Evolutionary conservation across 2,888 invertebrate species (phyloP), one percentile per base, ranked within the genome.

Genomic region (Proisotoma minuta): DNA sequence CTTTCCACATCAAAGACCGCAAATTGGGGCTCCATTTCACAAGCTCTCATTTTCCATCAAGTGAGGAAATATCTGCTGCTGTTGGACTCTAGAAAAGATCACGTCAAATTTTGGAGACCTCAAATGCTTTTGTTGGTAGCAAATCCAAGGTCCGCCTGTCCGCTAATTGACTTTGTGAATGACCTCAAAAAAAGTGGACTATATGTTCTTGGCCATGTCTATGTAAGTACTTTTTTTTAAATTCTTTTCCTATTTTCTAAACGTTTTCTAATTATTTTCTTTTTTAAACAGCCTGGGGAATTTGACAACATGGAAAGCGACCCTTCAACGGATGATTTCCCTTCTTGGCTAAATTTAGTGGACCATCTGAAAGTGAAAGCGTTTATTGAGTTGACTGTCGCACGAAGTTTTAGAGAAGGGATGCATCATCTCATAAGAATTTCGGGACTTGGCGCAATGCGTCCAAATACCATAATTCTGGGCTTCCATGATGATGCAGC

Each of bases 21-120:
- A 18, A 83, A 84, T 70, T 99, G 99, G 97, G 99, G 99, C 29
- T 95, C 94, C 58, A 94, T 99, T 73, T 94, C 95, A 20, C 99
- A 99, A 81, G 97, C 99, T n/a, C 83, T 99, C 23, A 97, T 99
- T 77, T 99, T 99, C 79, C 98, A 99, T 77, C 96, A 97, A 84
- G 93, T 95, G 8, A 84, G 99, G 47, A 99, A 99, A 78, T 99
- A 99, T 80, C 82, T 99, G 10, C 81, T 99, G 0, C 85, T 99
- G 78, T 79, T 99, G 77, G 99, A 99, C 79, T 89, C 91, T 0
- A 85, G 99, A 0, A 96, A 99, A 71, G 92, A 96, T 77, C 99
- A 99, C 79, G 97, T 99, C 1, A 98, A 98, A 81, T 99, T 95
- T 80, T 99, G 99, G 99, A 60, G 72, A 51, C 98, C 98, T 0